Conservation (phyloP, 2,888 invertebrate species). For the Apoderus coryli region DNA sequence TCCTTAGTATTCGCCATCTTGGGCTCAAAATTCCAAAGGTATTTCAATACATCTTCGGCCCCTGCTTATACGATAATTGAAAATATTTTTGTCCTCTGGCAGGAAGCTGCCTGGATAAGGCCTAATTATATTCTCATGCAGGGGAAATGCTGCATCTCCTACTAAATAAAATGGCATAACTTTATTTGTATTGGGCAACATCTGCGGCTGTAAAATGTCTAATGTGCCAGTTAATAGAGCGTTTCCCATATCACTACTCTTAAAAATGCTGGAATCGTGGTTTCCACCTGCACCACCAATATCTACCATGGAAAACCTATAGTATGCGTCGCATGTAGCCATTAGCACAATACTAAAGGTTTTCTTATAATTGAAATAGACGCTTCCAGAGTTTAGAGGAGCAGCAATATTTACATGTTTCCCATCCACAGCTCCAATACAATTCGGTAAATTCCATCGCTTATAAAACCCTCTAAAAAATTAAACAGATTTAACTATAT, state of each 20-base stretch:
- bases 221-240: constrained; percentile 5
- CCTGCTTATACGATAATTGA: constrained; percentile 4
- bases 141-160: constrained; percentile 13
- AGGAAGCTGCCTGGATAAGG: constrained; percentile 9
- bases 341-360: constrained; percentile 17
- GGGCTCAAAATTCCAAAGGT: constrained; percentile 5
- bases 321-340: constrained; percentile 21
- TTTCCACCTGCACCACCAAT: constrained; percentile 21
- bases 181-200: constrained; percentile 7
- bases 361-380: constrained; percentile 24
- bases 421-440: constrained; percentile 9
- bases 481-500: no score
- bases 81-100: constrained; percentile 5
- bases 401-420: constrained; percentile 16
- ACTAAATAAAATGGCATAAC: constrained; percentile 9
- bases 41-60: constrained; percentile 6
- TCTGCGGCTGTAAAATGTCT: constrained; percentile 1
- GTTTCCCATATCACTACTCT: constrained; percentile 8
- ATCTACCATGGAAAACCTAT: constrained; percentile 22
- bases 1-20: constrained; percentile 6
- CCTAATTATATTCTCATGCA: constrained; percentile 9
- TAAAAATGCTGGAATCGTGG: constrained; percentile 21
- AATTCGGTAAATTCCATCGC: constrained; percentile 7
- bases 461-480: not conserved
- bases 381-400: constrained; percentile 20